Evolutionary conservation across 1,140 invertebrate genomes (phyloP).

Genomic region (Idris sp.): DNA sequence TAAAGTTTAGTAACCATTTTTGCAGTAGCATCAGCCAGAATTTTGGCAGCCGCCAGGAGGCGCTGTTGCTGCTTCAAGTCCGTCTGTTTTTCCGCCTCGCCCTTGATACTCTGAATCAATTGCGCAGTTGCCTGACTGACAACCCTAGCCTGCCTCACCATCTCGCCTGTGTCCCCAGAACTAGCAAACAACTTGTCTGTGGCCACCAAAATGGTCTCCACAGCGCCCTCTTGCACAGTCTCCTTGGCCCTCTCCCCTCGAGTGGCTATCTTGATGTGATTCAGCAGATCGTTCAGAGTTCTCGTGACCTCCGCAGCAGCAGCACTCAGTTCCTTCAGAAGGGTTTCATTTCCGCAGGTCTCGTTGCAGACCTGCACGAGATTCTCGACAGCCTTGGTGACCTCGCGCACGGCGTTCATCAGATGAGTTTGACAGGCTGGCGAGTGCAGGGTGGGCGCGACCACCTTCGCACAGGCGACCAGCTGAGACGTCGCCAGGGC

Average conservation of each 20-base stretch:
- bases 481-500: slow-evolving; percentile 98
- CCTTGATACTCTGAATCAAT: slow-evolving; percentile 95
- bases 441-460: slow-evolving; percentile 90
- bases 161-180: slow-evolving; percentile 91
- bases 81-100: slow-evolving; percentile 92
- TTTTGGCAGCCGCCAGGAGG: slow-evolving; percentile 93
- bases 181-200: slow-evolving; percentile 93
- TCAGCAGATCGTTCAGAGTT: slow-evolving; percentile 93
- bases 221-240: slow-evolving; percentile 86
- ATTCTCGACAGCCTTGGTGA: slow-evolving; percentile 93
- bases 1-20: slow-evolving; percentile 90
- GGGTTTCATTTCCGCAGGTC: slow-evolving; percentile 82
- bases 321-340: slow-evolving; percentile 87
- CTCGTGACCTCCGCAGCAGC: slow-evolving; percentile 94
- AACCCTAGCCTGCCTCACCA: slow-evolving; percentile 96
- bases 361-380: slow-evolving; percentile 92
- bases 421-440: slow-evolving; percentile 96
- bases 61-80: slow-evolving; percentile 93
- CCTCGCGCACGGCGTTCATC: slow-evolving; percentile 94
- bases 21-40: slow-evolving; percentile 96
- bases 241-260: slow-evolving; percentile 77
- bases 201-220: slow-evolving; percentile 93
- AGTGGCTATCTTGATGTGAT: slow-evolving; percentile 87
- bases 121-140: slow-evolving; percentile 95
- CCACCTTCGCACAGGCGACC: slow-evolving; percentile 98